Conservation (phyloP, 2,888 invertebrate species). For the Agrenia bidenticulata region DNA sequence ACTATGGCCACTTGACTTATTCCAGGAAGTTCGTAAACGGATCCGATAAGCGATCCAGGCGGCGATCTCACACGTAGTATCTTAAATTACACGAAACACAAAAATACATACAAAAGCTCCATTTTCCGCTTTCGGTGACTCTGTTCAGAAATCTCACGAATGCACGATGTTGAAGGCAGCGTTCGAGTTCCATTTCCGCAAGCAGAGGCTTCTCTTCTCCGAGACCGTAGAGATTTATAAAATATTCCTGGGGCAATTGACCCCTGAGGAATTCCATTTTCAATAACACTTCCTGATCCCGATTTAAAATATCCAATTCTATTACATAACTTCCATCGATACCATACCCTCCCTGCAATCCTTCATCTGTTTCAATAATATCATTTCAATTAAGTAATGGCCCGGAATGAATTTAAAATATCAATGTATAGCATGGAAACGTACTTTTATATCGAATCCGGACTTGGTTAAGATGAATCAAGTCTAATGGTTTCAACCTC, state of each 20-base stretch:
- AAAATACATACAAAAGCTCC: neutral
- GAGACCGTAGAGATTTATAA: neutral
- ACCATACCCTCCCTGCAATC: too few species aligned
- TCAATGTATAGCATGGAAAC: too few species aligned
- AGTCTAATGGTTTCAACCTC: neutral
- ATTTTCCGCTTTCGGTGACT: neutral
- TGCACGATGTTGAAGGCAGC: neutral
- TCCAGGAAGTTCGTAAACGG: conserved; percentile 2
- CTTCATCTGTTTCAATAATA: too few species aligned
- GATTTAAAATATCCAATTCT: too few species aligned
- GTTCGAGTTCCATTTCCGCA: neutral
- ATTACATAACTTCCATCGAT: too few species aligned
- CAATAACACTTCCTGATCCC: too few species aligned
- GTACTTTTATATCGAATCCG: too few species aligned
- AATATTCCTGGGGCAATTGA: neutral
- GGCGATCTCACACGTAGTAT: neutral
- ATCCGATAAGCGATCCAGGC: neutral
- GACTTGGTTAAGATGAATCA: neutral
- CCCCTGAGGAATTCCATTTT: neutral
- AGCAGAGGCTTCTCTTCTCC: neutral
- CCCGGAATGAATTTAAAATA: too few species aligned
- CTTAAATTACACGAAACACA: neutral
- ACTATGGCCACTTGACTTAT: neutral
- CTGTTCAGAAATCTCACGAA: neutral
- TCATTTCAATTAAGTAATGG: too few species aligned